phyloP scores from a whole-genome alignment of 2,888 invertebrate species.

The Drosophila quasianomalipes region DNA sequence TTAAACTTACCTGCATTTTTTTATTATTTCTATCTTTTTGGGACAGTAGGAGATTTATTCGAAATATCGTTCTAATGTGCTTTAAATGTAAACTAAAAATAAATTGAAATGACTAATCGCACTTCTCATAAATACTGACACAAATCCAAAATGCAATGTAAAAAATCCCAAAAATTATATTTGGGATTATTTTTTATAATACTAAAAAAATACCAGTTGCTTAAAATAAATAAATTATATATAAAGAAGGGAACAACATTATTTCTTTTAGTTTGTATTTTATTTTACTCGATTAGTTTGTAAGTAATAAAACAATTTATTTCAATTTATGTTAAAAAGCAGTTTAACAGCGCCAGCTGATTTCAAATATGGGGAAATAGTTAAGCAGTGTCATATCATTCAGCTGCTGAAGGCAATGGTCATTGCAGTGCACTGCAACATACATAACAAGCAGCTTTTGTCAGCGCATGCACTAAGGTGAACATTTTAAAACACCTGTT shows the following conservation, averaged over 20 bases:
- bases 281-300: background rate
- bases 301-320: background rate
- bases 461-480: accelerated
- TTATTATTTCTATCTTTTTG: background rate
- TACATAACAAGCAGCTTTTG: slow-evolving; percentile 1
- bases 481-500: background rate
- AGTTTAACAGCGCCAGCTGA: background rate
- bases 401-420: background rate
- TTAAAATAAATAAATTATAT: background rate
- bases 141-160: background rate
- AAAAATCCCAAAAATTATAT: slow-evolving; percentile 10
- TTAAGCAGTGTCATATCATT: background rate
- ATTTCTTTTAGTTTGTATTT: background rate
- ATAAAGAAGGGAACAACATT: background rate
- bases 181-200: background rate
- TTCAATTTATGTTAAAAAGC: background rate
- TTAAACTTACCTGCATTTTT: slow-evolving; percentile 44
- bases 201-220: slow-evolving; percentile 1
- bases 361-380: too few relatives aligned
- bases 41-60: background rate
- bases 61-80: background rate
- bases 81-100: slow-evolving; percentile 36
- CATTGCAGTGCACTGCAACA: background rate
- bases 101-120: slow-evolving; percentile 38
- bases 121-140: slow-evolving; percentile 9